Evolutionary conservation across 2,113 vertebrate genomes (phyloP).

Genomic region (Apodemus sylvaticus): DNA sequence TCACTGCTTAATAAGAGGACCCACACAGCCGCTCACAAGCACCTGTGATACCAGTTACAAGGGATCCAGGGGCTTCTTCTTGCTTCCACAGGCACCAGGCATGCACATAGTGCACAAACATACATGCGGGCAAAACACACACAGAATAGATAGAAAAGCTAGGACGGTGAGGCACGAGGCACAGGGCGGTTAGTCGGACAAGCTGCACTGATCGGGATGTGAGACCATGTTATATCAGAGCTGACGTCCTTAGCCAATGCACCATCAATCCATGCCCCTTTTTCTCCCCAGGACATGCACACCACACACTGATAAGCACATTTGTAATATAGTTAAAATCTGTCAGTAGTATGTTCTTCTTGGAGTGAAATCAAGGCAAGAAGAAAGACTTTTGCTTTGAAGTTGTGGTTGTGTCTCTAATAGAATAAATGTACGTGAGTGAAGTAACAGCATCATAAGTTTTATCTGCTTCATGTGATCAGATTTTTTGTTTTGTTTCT

Average conservation of each 20-base stretch:
- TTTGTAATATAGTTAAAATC: slow-evolving; percentile 1
- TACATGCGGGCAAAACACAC: not conserved
- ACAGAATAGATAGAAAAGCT: not conserved
- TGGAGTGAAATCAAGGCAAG: not conserved
- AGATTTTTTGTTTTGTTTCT: not conserved
- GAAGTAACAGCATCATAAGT: not conserved
- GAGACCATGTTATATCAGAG: not conserved
- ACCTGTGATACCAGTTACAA: not conserved
- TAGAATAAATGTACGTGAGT: not conserved
- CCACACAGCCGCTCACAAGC: not conserved
- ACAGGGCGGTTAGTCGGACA: not conserved
- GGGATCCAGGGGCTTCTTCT: not conserved
- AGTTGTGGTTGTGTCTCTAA: not conserved
- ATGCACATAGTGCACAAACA: not conserved
- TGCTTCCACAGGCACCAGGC: not conserved
- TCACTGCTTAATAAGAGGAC: not conserved
- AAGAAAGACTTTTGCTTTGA: not conserved
- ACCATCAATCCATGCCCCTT: not conserved
- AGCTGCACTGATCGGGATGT: not conserved
- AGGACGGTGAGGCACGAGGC: not conserved
- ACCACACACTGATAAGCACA: not conserved
- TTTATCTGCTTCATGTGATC: not conserved
- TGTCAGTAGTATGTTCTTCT: not conserved
- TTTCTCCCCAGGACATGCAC: not conserved
- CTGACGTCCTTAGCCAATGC: not conserved